phyloP scores from a whole-genome alignment of 2,113 vertebrate genomes.

The Camelus bactrianus region DNA sequence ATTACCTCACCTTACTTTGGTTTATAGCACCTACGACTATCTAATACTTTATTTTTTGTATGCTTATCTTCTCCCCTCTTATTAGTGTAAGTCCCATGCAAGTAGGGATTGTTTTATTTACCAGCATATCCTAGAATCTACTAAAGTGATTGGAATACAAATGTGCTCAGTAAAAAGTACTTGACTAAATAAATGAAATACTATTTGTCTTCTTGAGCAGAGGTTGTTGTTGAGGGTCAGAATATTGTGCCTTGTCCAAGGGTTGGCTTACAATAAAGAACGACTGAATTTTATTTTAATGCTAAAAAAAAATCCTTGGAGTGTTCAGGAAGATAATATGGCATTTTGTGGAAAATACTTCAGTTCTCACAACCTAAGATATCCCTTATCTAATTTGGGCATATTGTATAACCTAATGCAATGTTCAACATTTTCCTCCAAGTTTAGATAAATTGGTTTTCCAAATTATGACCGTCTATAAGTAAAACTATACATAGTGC shows the following conservation, averaged over 20 bases:
- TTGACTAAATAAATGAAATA: not conserved
- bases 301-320: not conserved
- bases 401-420: not conserved
- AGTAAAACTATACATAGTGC: not conserved
- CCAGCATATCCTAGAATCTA: not conserved
- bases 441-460: not conserved
- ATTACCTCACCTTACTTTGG: not conserved
- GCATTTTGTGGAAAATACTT: not conserved
- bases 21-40: not conserved
- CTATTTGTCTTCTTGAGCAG: not conserved
- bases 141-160: conserved; percentile 3
- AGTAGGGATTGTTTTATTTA: not conserved
- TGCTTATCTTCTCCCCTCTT: not conserved
- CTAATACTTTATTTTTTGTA: not conserved
- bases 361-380: not conserved
- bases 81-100: not conserved
- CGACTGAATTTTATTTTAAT: conserved; percentile 19
- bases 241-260: not conserved
- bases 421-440: not conserved
- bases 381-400: not conserved
- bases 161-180: not conserved
- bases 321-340: not conserved
- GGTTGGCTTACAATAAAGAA: not conserved
- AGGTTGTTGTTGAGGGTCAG: not conserved
- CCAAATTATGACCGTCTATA: not conserved